A percentile compares a stretch with the other conserved stretches of the same genome.
Evolutionary conservation across 2,888 invertebrate genomes (phyloP).

Genomic region (Diarsia mendica): DNA sequence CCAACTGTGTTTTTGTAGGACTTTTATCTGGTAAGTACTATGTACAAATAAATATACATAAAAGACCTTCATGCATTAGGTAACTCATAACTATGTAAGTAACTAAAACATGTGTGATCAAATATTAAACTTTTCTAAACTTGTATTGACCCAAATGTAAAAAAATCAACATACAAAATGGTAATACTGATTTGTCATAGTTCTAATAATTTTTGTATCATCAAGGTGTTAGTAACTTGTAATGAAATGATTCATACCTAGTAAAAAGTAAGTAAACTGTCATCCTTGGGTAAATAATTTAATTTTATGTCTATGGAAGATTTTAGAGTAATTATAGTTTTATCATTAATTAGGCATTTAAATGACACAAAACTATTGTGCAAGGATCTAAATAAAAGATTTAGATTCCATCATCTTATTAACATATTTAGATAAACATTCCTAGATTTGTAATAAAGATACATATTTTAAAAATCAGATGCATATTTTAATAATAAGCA

Average conservation of each 20-base stretch:
- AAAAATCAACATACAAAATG: slow-evolving; percentile 17
- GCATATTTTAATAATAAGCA: slow-evolving; percentile 2
- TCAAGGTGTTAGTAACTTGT: slow-evolving; percentile 8
- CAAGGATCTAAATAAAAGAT: not conserved
- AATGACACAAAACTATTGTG: slow-evolving; percentile 12
- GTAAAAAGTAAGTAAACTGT: slow-evolving; percentile 31
- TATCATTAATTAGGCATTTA: slow-evolving; percentile 5
- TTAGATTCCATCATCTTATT: slow-evolving; percentile 12
- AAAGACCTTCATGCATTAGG: slow-evolving; percentile 18
- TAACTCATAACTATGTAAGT: slow-evolving; percentile 32
- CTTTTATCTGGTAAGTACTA: slow-evolving; percentile 79
- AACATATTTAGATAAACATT: not conserved
- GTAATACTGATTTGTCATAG: slow-evolving; percentile 36
- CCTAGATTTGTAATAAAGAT: not conserved
- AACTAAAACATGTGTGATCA: not conserved
- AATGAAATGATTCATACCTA: slow-evolving; percentile 47
- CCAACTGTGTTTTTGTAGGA: slow-evolving; percentile 84
- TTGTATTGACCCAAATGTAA: not conserved
- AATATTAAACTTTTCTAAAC: slow-evolving; percentile 9
- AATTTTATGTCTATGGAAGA: slow-evolving; percentile 28
- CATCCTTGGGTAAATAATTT: slow-evolving; percentile 43
- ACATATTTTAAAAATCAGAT: slow-evolving; percentile 11
- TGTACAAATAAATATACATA: slow-evolving; percentile 18
- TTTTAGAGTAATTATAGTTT: slow-evolving; percentile 26
- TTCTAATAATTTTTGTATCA: slow-evolving; percentile 25